These are phyloP conservation scores for Rhinichthys osculus DNA, from an alignment of 2,797 vertebrate genomes.

Conservation along the genomic window DNA sequence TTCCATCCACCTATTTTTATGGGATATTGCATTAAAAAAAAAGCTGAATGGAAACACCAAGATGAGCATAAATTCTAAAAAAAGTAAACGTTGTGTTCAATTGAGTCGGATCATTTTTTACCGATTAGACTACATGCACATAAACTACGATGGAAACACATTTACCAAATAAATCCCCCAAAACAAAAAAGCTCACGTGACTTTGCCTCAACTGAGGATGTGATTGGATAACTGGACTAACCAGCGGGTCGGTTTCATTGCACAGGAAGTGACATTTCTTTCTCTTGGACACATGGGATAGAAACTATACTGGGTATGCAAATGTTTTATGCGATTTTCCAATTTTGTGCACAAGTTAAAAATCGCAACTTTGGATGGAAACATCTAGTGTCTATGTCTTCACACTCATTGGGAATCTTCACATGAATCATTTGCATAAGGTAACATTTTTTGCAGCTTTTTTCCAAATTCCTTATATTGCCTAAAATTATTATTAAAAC, in stretches of 20 bases:
- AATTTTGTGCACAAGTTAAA: background rate
- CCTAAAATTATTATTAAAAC: background rate
- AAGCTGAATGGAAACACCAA: background rate
- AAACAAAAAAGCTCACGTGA: too few relatives aligned
- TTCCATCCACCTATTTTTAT: background rate
- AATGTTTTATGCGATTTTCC: background rate
- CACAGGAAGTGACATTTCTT: background rate
- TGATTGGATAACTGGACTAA: too few relatives aligned
- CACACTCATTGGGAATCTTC: background rate
- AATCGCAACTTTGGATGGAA: background rate
- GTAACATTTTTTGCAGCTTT: background rate
- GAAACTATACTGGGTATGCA: background rate
- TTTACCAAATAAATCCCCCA: too few relatives aligned
- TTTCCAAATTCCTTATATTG: background rate
- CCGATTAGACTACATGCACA: too few relatives aligned
- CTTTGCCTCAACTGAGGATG: too few relatives aligned
- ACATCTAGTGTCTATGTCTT: background rate
- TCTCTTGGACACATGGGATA: background rate
- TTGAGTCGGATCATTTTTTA: too few relatives aligned
- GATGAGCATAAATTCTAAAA: too few relatives aligned
- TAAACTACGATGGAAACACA: too few relatives aligned
- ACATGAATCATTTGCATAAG: background rate
- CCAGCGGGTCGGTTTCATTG: too few relatives aligned
- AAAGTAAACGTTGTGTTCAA: too few relatives aligned
- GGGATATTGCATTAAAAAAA: background rate